These are phyloP conservation scores for Grammomys dolichurus DNA, from an alignment of 2,113 vertebrate species.

Conservation along the genomic window DNA sequence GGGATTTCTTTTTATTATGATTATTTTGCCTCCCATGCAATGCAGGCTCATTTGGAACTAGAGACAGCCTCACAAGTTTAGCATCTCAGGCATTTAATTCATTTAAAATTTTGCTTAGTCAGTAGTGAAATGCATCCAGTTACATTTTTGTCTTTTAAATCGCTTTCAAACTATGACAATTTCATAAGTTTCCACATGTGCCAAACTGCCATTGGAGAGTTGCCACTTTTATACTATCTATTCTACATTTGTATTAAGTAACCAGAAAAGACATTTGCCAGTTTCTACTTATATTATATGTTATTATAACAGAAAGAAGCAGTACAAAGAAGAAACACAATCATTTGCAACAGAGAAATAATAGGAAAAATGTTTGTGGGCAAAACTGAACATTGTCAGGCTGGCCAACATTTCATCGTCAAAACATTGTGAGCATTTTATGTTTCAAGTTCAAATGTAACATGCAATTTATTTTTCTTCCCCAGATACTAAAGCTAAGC, in stretches of 20 bases:
- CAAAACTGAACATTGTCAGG: not conserved
- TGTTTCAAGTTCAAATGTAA: slow-evolving; percentile 44
- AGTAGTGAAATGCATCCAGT: not conserved
- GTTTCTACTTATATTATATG: not conserved
- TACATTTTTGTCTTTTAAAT: not conserved
- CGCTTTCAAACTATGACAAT: not conserved
- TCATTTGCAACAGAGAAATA: not conserved
- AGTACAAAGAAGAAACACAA: not conserved
- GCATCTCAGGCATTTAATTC: not conserved
- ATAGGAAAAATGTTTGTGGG: not conserved
- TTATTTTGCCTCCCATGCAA: not conserved
- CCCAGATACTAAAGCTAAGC: slow-evolving; percentile 67
- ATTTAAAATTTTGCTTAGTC: not conserved
- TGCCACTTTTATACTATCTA: not conserved
- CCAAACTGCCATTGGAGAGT: not conserved
- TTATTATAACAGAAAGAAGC: not conserved
- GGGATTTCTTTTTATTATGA: not conserved
- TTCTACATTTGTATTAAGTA: not conserved
- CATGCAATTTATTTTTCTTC: slow-evolving; percentile 24
- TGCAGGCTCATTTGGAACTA: no score
- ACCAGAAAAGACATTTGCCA: not conserved
- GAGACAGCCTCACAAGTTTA: no score
- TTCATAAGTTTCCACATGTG: not conserved
- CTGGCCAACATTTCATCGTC: not conserved
- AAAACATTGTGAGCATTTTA: slow-evolving; percentile 16